phyloP scores from a whole-genome alignment of 2,797 vertebrate species.

The Cynopterus sphinx region DNA sequence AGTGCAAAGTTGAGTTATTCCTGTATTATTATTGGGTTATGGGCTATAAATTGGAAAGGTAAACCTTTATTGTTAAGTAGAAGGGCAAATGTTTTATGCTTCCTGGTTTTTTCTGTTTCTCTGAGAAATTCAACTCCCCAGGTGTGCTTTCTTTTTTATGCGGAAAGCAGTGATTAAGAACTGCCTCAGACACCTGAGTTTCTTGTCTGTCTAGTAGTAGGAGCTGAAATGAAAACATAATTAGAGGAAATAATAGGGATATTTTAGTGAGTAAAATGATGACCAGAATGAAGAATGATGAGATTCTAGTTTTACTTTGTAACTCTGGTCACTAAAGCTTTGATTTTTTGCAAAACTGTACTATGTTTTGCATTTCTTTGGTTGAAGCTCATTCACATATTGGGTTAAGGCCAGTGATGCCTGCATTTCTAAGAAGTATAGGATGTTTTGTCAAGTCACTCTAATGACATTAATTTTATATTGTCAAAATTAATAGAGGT shows the following conservation, averaged over 20 bases:
- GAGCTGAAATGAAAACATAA: conserved; percentile 45
- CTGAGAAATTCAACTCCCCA: not conserved
- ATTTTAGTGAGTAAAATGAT: conserved; percentile 46
- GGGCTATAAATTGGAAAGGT: not conserved
- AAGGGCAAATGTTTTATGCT: conserved; percentile 26
- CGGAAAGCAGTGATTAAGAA: conserved; percentile 38
- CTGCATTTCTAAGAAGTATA: not conserved
- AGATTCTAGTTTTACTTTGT: conserved; percentile 13
- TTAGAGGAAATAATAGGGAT: not conserved
- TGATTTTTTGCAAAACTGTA: conserved; percentile 23
- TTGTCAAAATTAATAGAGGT: conserved; percentile 36
- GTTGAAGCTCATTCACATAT: not conserved
- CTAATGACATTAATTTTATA: conserved; percentile 16
- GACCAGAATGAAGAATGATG: not conserved
- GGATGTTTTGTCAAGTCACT: conserved; percentile 37
- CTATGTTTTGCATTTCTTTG: conserved; percentile 38
- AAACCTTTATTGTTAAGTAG: conserved; percentile 10
- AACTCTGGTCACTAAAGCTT: conserved; percentile 8
- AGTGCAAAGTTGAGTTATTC: conserved; percentile 15
- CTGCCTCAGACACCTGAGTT: conserved; percentile 10
- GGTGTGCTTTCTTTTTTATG: not conserved
- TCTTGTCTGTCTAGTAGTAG: not conserved
- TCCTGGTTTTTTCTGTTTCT: conserved; percentile 21
- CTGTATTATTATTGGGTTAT: not conserved
- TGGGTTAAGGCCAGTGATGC: not conserved